Percentiles rank a stretch among this genome's conserved stretches.
Conservation (phyloP, 2,888 invertebrate genomes). For the Andrena chrysosceles region DNA sequence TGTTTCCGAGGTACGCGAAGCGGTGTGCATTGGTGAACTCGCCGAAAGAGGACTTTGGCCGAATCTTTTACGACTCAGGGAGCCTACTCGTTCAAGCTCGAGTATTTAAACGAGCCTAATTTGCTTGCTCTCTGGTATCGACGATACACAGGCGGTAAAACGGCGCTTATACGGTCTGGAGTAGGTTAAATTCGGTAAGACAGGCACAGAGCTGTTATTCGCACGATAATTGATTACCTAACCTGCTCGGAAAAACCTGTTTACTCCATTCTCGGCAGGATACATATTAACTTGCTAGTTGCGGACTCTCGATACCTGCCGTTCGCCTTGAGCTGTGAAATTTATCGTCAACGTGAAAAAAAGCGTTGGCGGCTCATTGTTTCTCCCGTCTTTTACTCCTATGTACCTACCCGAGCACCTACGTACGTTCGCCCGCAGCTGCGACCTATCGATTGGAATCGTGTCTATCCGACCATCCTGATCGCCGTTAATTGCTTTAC, state of each 20-base stretch:
- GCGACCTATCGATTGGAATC: constrained; percentile 16
- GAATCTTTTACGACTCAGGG: constrained; percentile 32
- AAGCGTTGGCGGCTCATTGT: background rate
- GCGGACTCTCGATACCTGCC: background rate
- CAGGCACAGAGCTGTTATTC: no score
- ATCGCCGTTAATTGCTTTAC: background rate
- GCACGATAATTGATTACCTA: no score
- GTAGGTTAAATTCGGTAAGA: no score
- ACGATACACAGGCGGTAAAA: no score
- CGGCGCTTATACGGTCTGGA: no score
- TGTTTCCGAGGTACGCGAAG: constrained; percentile 24
- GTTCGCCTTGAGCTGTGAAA: constrained; percentile 17
- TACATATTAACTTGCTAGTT: constrained; percentile 28
- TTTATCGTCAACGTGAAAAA: constrained; percentile 18
- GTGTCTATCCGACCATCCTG: background rate
- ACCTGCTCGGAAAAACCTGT: constrained; percentile 14
- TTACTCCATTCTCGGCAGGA: background rate
- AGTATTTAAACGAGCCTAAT: constrained; percentile 26
- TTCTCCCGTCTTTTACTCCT: background rate
- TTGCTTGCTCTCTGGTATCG: background rate
- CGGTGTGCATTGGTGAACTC: constrained; percentile 36
- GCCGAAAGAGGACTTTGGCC: constrained; percentile 34
- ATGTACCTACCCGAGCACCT: no score
- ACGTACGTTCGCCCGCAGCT: background rate
- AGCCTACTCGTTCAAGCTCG: constrained; percentile 20